Evolutionary conservation across 2,113 vertebrate species (phyloP).

Genomic region (Oreocharis arfaki): DNA sequence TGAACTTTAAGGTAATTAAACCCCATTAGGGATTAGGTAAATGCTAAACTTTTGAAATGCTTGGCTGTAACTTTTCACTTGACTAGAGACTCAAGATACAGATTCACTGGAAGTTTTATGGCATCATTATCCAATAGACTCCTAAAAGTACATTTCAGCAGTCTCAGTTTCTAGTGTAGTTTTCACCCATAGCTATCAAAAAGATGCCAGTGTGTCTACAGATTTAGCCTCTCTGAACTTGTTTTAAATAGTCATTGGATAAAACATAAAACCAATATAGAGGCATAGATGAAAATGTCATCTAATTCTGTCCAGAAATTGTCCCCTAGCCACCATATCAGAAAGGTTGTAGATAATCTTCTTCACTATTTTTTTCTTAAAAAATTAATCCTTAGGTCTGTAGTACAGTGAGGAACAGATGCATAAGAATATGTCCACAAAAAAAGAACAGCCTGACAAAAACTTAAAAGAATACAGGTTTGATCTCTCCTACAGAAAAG

Average conservation of each 20-base stretch:
- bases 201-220: neutral
- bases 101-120: neutral
- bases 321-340: neutral
- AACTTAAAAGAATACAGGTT: rapidly evolving
- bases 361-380: neutral
- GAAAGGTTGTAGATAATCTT: neutral
- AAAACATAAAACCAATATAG: neutral
- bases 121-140: neutral
- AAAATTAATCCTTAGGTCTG: neutral
- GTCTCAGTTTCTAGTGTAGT: neutral
- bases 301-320: neutral
- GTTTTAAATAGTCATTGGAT: neutral
- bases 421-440: neutral
- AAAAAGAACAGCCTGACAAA: neutral
- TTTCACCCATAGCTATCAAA: neutral
- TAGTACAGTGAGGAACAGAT: neutral
- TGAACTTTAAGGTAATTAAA: neutral
- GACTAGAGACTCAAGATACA: neutral
- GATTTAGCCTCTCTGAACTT: neutral
- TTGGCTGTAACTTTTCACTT: neutral
- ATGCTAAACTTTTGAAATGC: neutral
- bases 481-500: neutral
- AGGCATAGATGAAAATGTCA: neutral
- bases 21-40: neutral
- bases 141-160: neutral